phyloP scores from a whole-genome alignment of 2,888 invertebrate species.

The Cecidostiba fungosa region DNA sequence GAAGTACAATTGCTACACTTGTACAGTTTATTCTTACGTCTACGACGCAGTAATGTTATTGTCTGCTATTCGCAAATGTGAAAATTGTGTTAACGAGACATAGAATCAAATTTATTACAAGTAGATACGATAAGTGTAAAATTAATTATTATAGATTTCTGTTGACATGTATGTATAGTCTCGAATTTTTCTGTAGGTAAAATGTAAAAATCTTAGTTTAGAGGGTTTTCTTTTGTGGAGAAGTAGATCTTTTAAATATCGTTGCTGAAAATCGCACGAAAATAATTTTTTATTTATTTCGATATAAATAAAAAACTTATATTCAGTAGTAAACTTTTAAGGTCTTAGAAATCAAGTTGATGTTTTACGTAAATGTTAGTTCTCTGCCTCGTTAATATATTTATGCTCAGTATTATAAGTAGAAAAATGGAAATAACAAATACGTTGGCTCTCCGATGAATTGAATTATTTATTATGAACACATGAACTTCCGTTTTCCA shows the following conservation, averaged over 20 bases:
- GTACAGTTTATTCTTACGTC: conserved; percentile 41
- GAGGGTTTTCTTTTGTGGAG: too few species aligned
- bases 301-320: not conserved
- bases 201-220: not conserved
- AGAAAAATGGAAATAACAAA: conserved; percentile 44
- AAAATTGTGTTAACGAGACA: conserved; percentile 37
- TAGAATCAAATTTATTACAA: conserved; percentile 35
- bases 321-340: conserved; percentile 4
- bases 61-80: conserved; percentile 15
- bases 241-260: too few species aligned
- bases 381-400: conserved; percentile 41
- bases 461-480: not conserved
- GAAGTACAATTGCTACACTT: conserved; percentile 50
- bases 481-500: conserved; percentile 27
- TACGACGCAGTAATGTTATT: conserved; percentile 11
- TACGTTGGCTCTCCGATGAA: conserved; percentile 12
- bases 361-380: conserved; percentile 34
- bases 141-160: not conserved
- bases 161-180: not conserved
- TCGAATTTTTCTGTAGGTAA: not conserved
- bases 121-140: not conserved
- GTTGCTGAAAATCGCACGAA: not conserved
- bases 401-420: conserved; percentile 52
- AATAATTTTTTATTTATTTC: not conserved
- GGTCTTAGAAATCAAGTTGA: not conserved